These are phyloP conservation scores for Agriotes lineatus DNA, from an alignment of 2,888 invertebrate species.

Conservation along the genomic window DNA sequence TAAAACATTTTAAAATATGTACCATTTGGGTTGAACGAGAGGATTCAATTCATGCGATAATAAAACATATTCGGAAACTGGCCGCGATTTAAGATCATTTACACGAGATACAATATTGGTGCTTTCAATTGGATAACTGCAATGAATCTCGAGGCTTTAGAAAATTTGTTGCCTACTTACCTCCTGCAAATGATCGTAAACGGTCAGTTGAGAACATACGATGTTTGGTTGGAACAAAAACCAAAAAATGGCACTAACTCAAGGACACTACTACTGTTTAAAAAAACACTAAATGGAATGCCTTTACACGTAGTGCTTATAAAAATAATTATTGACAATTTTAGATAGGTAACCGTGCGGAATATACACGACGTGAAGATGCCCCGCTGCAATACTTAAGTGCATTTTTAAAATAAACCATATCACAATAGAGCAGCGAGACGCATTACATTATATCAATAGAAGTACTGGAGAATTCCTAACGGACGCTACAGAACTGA, in stretches of 20 bases:
- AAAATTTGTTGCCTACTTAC: neutral
- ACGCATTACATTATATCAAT: conserved; percentile 1
- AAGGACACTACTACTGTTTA: conserved; percentile 36
- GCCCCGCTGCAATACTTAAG: conserved; percentile 28
- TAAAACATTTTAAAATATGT: conserved; percentile 20
- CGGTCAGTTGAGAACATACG: conserved; percentile 14
- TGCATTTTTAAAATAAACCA: conserved; percentile 25
- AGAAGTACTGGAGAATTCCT: neutral
- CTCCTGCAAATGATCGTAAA: conserved; percentile 27
- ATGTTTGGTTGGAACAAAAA: conserved; percentile 27
- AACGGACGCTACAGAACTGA: neutral
- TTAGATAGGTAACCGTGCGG: neutral
- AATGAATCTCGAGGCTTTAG: too few relatives aligned
- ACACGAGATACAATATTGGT: conserved; percentile 8
- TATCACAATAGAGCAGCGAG: conserved; percentile 1
- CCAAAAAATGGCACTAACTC: conserved; percentile 44
- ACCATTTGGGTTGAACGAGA: conserved; percentile 18
- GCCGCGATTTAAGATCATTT: conserved; percentile 37
- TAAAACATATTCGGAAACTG: conserved; percentile 18
- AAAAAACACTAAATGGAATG: conserved; percentile 38
- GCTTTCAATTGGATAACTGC: too few relatives aligned
- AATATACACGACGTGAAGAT: conserved; percentile 1
- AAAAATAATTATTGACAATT: conserved; percentile 20
- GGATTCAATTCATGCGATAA: neutral
- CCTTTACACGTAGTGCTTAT: conserved; percentile 41